Evolutionary conservation across 2,888 invertebrate genomes (phyloP), one percentile per base, ranked within the genome.

Genomic region (Aporophyla nigra): DNA sequence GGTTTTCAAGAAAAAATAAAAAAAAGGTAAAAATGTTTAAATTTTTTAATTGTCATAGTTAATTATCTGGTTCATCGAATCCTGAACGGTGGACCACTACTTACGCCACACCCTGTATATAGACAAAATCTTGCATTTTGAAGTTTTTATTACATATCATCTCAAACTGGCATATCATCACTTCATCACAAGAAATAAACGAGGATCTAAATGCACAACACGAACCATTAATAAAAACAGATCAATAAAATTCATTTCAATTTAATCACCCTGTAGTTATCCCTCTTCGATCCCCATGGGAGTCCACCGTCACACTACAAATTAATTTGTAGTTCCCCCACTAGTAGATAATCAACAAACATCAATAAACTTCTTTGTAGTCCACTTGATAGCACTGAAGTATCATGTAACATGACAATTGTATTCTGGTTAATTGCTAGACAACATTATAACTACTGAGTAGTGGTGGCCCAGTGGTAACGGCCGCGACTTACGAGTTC

Each of bases 321-420:
- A 74, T 70, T 87, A 86, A 85, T 85, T 83, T 71, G 61, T 46
- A 76, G 71, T 53, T 56, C 81, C 82, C 82, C 84, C 16, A 61
- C 73, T 62, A 71, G 40, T 21, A 33, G 78, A 59, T 71, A 66
- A 71, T 66, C 71, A 61, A 70, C 83, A 71, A 67, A 85, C 78
- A 80, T 77, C 75, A 77, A 82, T 78, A 67, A 69, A 82, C 46
- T 75, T 78, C 73, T 73, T 85, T 87, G 78, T 83, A 49, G 51
- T 72, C 59, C 74, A 74, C 71, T 86, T 87, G 49, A 78, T 62
- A 16, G 49, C 10, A 43, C 63, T 81, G 12, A 49, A 71, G 75
- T 82, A 66, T 74, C 33, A 53, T 19, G 27, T 77, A 51, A 62
- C 74, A 54, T 43, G 40, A 80, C 49, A 43, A 79, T 71, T 76